These are phyloP conservation scores for Argentina silus DNA, from an alignment of 2,797 vertebrate species.

Conservation along the genomic window DNA sequence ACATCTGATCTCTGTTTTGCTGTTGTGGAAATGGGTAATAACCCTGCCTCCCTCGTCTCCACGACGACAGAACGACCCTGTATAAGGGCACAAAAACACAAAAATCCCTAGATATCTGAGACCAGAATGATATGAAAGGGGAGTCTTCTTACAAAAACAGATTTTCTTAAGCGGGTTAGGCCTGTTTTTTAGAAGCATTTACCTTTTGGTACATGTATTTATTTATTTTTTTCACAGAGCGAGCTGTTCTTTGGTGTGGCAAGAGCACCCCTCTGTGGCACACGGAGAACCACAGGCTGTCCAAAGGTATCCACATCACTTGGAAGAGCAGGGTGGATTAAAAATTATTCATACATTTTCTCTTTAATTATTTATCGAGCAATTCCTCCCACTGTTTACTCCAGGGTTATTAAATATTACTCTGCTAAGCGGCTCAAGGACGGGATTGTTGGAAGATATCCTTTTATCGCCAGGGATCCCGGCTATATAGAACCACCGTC, in stretches of 20 bases:
- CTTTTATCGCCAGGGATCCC: conserved; percentile 59
- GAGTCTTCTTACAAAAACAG: conserved; percentile 68
- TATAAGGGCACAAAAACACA: neutral
- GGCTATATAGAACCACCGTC: conserved; percentile 22
- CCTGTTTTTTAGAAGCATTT: conserved; percentile 62
- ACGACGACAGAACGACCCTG: neutral
- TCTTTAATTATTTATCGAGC: conserved; percentile 78
- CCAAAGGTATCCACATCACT: conserved; percentile 65
- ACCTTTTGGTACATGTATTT: conserved; percentile 58
- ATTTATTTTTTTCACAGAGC: conserved; percentile 20
- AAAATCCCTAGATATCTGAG: conserved; percentile 58
- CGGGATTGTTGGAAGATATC: conserved; percentile 62
- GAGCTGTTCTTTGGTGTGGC: conserved; percentile 42
- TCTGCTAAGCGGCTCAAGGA: conserved; percentile 69
- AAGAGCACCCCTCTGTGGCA: conserved; percentile 69
- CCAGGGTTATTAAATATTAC: conserved; percentile 78
- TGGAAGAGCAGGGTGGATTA: conserved; percentile 52
- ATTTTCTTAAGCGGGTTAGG: conserved; percentile 69
- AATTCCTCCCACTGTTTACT: conserved; percentile 76
- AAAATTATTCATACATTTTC: conserved; percentile 77
- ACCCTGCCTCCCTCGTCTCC: neutral
- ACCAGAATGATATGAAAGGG: conserved; percentile 69
- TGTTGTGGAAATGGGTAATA: neutral
- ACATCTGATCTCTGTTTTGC: neutral
- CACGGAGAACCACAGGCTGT: conserved; percentile 33